A percentile compares a stretch with the other conserved stretches of the same genome.
Evolutionary conservation across 2,797 vertebrate genomes (phyloP).

Genomic region (Ctenochaetus hawaiiensis): DNA sequence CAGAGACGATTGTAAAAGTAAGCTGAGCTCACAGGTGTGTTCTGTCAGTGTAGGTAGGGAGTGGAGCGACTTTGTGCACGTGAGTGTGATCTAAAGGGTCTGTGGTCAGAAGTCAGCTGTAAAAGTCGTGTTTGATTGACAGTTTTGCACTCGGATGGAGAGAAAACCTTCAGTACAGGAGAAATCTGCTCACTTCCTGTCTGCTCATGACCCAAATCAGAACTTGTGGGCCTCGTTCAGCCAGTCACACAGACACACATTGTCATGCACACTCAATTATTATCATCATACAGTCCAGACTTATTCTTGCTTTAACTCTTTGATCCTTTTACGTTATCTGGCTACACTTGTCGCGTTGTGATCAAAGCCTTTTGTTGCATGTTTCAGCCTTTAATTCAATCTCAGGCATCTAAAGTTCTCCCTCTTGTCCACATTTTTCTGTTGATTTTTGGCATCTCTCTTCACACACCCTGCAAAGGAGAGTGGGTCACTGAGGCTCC

Average conservation of each 20-base stretch:
- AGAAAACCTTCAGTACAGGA: not conserved
- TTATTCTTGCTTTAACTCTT: conserved; percentile 1
- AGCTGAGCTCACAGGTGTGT: not conserved
- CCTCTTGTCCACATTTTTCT: conserved; percentile 39
- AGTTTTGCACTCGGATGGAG: too few relatives aligned
- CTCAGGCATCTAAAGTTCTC: conserved; percentile 14
- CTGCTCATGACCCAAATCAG: not conserved
- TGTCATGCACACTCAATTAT: too few relatives aligned
- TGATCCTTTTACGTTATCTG: not conserved
- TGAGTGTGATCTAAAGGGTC: not conserved
- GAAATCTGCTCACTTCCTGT: not conserved
- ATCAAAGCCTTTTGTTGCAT: not conserved
- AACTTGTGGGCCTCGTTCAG: too few relatives aligned
- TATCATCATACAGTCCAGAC: not conserved
- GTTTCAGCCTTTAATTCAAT: conserved; percentile 31
- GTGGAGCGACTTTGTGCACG: not conserved
- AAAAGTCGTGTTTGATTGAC: not conserved
- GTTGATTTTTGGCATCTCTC: conserved; percentile 49
- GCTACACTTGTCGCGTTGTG: not conserved
- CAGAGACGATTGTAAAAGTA: not conserved
- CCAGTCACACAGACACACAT: too few relatives aligned
- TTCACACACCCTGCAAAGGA: conserved; percentile 38
- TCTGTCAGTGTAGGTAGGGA: not conserved
- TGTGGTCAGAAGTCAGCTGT: conserved; percentile 8
- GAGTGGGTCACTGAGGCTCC: conserved; percentile 54